These are phyloP conservation scores for Penaeus vannamei DNA, from an alignment of 1,140 invertebrate species.

Conservation along the genomic window DNA sequence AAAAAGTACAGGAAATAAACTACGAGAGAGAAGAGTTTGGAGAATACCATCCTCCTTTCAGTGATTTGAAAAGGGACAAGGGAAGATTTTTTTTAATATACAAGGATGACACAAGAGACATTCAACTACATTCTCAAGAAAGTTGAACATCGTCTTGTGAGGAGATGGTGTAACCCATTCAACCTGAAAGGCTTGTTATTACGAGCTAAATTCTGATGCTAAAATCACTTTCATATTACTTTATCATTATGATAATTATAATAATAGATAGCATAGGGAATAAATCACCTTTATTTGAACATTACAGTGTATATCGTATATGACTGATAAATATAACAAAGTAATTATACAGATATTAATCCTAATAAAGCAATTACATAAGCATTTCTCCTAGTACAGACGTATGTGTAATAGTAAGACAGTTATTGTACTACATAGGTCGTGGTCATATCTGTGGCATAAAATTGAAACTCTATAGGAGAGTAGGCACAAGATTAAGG, in stretches of 20 bases:
- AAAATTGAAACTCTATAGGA: not conserved
- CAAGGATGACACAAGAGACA: not conserved
- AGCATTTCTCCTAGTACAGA: not conserved
- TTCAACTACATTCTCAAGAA: conserved; percentile 7
- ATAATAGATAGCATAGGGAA: not conserved
- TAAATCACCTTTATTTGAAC: conserved; percentile 17
- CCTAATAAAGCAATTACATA: conserved; percentile 31
- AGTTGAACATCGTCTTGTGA: conserved; percentile 6
- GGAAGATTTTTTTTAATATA: conserved; percentile 8
- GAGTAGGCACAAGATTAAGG: not conserved
- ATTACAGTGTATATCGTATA: not conserved
- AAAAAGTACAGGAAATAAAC: not conserved
- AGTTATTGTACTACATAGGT: not conserved
- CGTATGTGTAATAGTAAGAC: not conserved
- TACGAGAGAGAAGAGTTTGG: not conserved
- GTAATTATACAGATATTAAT: not conserved
- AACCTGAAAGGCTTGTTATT: no score
- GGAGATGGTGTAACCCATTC: not conserved
- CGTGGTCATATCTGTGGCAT: not conserved
- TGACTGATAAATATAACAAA: conserved; percentile 25
- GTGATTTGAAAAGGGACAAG: not conserved
- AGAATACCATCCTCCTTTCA: not conserved
- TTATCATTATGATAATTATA: no score
- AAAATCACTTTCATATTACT: no score
- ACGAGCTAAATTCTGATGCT: no score